These are phyloP conservation scores for Eurois occulta DNA, from an alignment of 2,888 invertebrate genomes.

Conservation along the genomic window DNA sequence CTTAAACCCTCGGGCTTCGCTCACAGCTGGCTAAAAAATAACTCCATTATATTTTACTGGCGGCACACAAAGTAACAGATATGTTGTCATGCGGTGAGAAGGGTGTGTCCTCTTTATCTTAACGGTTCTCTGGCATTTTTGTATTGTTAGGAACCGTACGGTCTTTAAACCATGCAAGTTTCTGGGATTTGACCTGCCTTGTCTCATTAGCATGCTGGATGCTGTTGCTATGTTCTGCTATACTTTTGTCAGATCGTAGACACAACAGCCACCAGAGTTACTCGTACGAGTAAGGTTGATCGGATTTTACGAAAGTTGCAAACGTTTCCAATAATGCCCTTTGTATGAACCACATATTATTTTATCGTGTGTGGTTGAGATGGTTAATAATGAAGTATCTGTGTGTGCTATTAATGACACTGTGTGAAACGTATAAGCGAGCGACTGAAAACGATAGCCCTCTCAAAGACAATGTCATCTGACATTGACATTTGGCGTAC, in stretches of 20 bases:
- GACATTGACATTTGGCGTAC: slow-evolving; percentile 66
- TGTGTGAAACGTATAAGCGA: slow-evolving; percentile 13
- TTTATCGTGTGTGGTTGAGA: neutral
- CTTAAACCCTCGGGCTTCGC: slow-evolving; percentile 52
- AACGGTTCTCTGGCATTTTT: slow-evolving; percentile 15
- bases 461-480: slow-evolving; percentile 33
- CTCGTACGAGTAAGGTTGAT: too few relatives aligned
- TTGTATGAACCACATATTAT: neutral
- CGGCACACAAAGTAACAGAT: slow-evolving; percentile 44
- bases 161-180: neutral
- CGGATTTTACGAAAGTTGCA: neutral
- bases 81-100: slow-evolving; percentile 46
- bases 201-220: neutral
- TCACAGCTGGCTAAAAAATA: slow-evolving; percentile 62
- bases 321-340: neutral
- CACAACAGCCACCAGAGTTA: neutral
- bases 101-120: slow-evolving; percentile 43
- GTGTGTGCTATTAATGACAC: neutral
- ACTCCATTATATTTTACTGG: slow-evolving; percentile 57
- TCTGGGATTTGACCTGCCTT: neutral
- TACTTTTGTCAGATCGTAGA: neutral
- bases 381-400: neutral
- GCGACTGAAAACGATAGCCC: slow-evolving; percentile 30
- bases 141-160: neutral
- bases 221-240: neutral